Conservation (phyloP, 2,113 vertebrate species). For the Pholis gunnellus region DNA sequence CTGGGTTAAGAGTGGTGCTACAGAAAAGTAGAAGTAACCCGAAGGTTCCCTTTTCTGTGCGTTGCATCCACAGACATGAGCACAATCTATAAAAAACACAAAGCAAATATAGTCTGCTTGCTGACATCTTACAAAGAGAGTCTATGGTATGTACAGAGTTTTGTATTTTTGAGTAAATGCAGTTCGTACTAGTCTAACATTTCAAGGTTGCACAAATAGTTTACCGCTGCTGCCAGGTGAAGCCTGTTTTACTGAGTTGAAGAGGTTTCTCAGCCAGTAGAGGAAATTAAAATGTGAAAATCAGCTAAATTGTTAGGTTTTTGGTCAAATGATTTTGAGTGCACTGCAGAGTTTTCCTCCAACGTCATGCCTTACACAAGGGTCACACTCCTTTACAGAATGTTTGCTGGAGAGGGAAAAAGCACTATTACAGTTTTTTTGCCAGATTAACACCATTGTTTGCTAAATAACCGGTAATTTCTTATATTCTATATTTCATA, state of each 20-base stretch:
- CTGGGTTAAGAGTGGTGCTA: constrained; percentile 80
- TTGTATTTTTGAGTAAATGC: background rate
- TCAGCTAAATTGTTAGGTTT: background rate
- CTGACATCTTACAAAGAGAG: background rate
- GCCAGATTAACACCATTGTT: background rate
- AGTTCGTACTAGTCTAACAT: background rate
- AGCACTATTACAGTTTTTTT: background rate
- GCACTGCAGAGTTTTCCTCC: background rate
- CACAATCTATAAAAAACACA: background rate
- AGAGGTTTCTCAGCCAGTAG: constrained; percentile 4
- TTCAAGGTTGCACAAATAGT: background rate
- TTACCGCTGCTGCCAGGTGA: constrained; percentile 7
- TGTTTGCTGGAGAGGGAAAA: background rate
- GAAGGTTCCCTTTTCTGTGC: constrained; percentile 71
- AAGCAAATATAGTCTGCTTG: background rate
- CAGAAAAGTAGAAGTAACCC: constrained; percentile 83
- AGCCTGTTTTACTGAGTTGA: background rate
- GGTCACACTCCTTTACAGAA: background rate
- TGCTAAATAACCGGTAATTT: background rate
- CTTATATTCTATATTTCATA: background rate
- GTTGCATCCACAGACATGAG: background rate
- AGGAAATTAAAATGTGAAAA: constrained; percentile 10
- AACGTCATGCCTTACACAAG: background rate
- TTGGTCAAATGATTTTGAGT: background rate
- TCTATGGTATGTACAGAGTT: background rate